Evolutionary conservation across 2,113 vertebrate genomes (phyloP), one percentile per base, ranked within the genome.

Genomic region (Heptranchias perlo): DNA sequence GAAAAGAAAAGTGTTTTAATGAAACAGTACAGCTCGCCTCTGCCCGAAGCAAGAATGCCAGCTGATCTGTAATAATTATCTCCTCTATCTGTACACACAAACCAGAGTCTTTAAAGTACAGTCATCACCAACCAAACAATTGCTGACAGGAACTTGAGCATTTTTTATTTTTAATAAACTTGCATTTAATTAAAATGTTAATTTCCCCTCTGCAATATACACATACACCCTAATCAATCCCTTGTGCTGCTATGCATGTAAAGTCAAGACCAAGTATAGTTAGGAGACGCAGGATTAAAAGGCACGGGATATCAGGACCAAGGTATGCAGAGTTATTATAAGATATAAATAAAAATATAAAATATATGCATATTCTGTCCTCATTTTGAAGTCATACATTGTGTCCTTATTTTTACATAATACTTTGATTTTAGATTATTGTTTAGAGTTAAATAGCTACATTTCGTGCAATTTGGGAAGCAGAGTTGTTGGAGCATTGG

Each of bases 1-100:
- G 62, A 49, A 95, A 39, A 96, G 2, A 58, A 49, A 31, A 95
- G 1, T 44, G 44, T 1, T 78, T 73, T 78, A 78, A 97, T 97
- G 87, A 93, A 96, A 95, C 94, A 2, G 28, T 54, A 76, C 61
- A 44, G 39, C 16, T 87, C 35, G n/a, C 39, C 76, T 62, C 96
- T 96, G 87, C 87, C 28, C 2, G 73, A 47, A 84, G 35, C 44
- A 4, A 28, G 39, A 76, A 52, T 47, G 61, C 49, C 64, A 35
- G 35, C 18, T 52, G 44, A 7, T 62, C 73, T 39, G 73, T 28
- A 58, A 86, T 61, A 39, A 62, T 47, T 31, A 96, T 64, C n/a
- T 65, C 64, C 65, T 28, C 96, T 62, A 47, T 35, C 31, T 65
- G 86, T 86, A 62, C 23, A 96, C 28, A 10, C n/a, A 64, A 47